Percentiles rank a stretch among this genome's conserved stretches.
phyloP scores from a whole-genome alignment of 2,888 invertebrate species.

The Apotomis capreana region DNA sequence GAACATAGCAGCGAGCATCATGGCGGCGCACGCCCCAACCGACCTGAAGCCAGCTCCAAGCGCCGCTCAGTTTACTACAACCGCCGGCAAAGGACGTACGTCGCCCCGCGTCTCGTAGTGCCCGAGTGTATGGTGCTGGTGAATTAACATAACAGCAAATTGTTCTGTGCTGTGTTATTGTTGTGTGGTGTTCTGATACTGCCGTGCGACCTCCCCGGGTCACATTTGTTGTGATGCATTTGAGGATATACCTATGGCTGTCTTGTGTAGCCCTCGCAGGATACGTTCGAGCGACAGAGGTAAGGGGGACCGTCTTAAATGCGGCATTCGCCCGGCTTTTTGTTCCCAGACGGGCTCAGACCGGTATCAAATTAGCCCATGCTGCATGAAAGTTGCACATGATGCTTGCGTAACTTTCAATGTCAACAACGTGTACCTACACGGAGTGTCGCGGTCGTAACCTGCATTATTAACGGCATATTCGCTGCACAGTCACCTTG shows the following conservation, averaged over 20 bases:
- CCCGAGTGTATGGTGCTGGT: conserved; percentile 79
- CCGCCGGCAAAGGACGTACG: conserved; percentile 69
- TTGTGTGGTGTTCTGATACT: conserved; percentile 72
- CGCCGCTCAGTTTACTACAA: conserved; percentile 77
- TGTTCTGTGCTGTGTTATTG: conserved; percentile 77
- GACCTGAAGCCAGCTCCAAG: conserved; percentile 71
- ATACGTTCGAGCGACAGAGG: conserved; percentile 90
- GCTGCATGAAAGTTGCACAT: conserved; percentile 56
- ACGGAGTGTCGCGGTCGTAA: conserved; percentile 10
- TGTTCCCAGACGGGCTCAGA: conserved; percentile 59
- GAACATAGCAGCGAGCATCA: conserved; percentile 66
- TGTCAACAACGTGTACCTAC: conserved; percentile 66
- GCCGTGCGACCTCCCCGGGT: conserved; percentile 71
- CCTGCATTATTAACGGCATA: conserved; percentile 25
- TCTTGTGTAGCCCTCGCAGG: conserved; percentile 88
- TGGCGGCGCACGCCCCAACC: conserved; percentile 67
- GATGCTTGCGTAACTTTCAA: conserved; percentile 80
- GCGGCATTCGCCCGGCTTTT: conserved; percentile 77
- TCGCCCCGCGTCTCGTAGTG: conserved; percentile 69
- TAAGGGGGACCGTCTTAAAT: conserved; percentile 84
- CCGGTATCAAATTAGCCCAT: conserved; percentile 52
- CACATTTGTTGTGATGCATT: conserved; percentile 87
- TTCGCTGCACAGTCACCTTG: conserved; percentile 32
- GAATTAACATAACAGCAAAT: conserved; percentile 79
- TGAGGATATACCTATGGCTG: conserved; percentile 89